phyloP scores from a whole-genome alignment of 2,888 invertebrate genomes.

The Gasteruption jaculator region DNA sequence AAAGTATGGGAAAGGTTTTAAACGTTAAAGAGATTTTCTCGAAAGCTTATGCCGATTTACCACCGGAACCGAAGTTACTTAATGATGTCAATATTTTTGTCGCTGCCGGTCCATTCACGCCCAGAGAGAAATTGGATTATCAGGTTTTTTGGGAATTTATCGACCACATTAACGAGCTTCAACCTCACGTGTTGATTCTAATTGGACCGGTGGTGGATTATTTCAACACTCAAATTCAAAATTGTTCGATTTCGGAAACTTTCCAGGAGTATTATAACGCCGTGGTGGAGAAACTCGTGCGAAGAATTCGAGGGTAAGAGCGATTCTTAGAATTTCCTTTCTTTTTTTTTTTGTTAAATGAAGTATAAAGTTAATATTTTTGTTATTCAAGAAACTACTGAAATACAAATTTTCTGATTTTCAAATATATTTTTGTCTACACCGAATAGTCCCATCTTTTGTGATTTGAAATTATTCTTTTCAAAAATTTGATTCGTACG shows the following conservation, averaged over 20 bases:
- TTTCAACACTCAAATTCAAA: slow-evolving; percentile 61
- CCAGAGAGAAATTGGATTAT: slow-evolving; percentile 70
- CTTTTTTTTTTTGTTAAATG: no score
- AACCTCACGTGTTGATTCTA: slow-evolving; percentile 77
- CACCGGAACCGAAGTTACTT: slow-evolving; percentile 48
- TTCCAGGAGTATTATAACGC: slow-evolving; percentile 73
- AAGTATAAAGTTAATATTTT: slow-evolving; percentile 14
- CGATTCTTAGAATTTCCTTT: no score
- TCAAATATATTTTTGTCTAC: no score
- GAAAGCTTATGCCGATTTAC: slow-evolving; percentile 54
- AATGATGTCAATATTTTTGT: slow-evolving; percentile 60
- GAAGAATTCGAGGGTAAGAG: slow-evolving; percentile 61
- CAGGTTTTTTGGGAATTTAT: slow-evolving; percentile 79
- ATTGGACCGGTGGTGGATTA: slow-evolving; percentile 82
- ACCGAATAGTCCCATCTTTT: no score
- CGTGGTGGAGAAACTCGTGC: slow-evolving; percentile 63
- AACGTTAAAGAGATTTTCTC: slow-evolving; percentile 63
- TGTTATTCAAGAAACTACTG: neutral
- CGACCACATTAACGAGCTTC: slow-evolving; percentile 60
- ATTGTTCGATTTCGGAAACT: slow-evolving; percentile 62
- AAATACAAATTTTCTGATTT: slow-evolving; percentile 3
- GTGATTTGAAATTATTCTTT: no score
- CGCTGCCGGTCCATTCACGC: slow-evolving; percentile 81
- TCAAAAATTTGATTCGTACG: no score
- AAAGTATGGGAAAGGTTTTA: slow-evolving; percentile 66